phyloP scores from a whole-genome alignment of 2,888 invertebrate species.

The Meteorus cinctellus region DNA sequence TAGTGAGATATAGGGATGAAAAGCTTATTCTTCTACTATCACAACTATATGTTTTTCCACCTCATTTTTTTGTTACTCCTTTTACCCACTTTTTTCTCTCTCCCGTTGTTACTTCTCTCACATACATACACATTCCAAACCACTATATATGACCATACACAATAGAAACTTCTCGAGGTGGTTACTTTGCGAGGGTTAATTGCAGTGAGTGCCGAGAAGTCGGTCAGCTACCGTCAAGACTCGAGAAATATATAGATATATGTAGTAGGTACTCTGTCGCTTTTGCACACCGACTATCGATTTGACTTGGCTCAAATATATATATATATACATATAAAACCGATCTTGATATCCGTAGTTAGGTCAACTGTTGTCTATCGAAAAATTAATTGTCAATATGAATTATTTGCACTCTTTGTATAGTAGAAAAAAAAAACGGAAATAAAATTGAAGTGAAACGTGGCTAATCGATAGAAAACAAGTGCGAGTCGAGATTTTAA shows the following conservation, averaged over 20 bases:
- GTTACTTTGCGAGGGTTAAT: conserved; percentile 46
- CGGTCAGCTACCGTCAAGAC: conserved; percentile 44
- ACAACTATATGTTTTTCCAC: conserved; percentile 7
- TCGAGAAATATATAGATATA: conserved; percentile 18
- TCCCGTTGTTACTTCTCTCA: background rate
- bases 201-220: conserved; percentile 45
- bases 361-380: conserved; percentile 26
- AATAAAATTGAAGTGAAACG: background rate
- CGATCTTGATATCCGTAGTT: conserved; percentile 32
- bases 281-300: conserved; percentile 38
- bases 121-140: background rate
- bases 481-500: background rate
- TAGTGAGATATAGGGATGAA: conserved; percentile 2
- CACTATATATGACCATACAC: conserved; percentile 34
- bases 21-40: background rate
- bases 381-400: conserved; percentile 23
- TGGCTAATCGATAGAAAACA: background rate
- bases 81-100: background rate
- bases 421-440: background rate
- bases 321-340: conserved; percentile 8
- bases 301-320: conserved; percentile 30
- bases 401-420: background rate
- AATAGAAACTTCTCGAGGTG: conserved; percentile 43
- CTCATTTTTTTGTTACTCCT: conserved; percentile 23
- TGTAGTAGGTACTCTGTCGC: conserved; percentile 19